Evolutionary conservation across 2,113 vertebrate genomes (phyloP), one percentile per base, ranked within the genome.

Genomic region (Nannobrachium achirus): DNA sequence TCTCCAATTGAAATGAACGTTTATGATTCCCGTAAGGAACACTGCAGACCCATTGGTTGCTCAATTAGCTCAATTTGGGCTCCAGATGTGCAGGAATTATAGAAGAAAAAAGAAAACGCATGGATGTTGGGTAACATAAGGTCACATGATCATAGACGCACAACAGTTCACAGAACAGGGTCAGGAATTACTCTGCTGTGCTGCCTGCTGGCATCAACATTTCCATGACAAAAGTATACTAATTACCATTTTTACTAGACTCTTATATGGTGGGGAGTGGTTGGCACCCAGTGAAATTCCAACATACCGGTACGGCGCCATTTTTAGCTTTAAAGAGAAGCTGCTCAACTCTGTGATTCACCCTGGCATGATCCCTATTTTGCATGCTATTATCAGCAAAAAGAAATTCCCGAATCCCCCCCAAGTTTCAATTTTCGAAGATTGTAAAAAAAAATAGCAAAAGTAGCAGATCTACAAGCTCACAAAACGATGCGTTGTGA

Each of bases 181-280:
- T 76, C 74, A 76, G 81, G 71, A 88, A 87, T 86, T 73, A 50
- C 79, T 70, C 0, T 0, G 58, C 44, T 63, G 66, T 58, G 69
- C 72, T 68, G 49, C 63, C 65, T 58, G 69, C 72, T 68, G 49
- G 66, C 65, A 71, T 82, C 64, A 61, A 38, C 58, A 70, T 59
- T 86, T 83, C 58, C 71, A 83, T 79, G 69, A 71, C 65, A 69
- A 79, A 61, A 79, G 70, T 71, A 73, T 57, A 65, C 48, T 81
- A 82, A 85, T 68, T 78, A 60, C 25, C 14, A 79, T 71, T 81
- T 86, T 84, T 80, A 87, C 71, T 62, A 56, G 81, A 57, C 52
- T 59, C 45, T 63, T 80, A 66, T 52, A 68, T 46, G 74, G 48
- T 71, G 50, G 46, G 75, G 25, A 44, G 56, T 33, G 60, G 61